Evolutionary conservation across 2,113 vertebrate genomes (phyloP), one percentile per base, ranked within the genome.

Genomic region (Pungitius pungitius): DNA sequence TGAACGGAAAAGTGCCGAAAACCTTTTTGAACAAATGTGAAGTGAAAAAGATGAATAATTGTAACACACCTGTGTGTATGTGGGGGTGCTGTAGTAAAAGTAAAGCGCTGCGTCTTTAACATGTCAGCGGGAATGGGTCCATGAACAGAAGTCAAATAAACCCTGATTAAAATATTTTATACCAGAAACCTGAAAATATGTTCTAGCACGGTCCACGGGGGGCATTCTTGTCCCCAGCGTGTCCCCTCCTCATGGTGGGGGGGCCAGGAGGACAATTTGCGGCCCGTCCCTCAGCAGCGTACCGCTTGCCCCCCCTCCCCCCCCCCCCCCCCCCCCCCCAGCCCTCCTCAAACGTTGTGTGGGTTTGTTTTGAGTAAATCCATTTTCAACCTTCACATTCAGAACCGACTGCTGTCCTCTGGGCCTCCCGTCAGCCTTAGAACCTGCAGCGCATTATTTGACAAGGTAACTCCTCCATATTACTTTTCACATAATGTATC

Each of bases 331-430:
- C 75, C 27, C 22, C 26, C 27, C 62, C 54, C 37, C 35, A 39
- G 55, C 55, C 63, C 59, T 86, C 82, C 81, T 78, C n/a, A 78
- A 87, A 81, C 78, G 63, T 60, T 92, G 85, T 93, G 78, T 93
- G 78, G 90, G 81, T 87, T 90, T 92, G 80, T 91, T 89, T 91
- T 91, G 84, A 91, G 91, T 90, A 92, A 91, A 90, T 85, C 87
- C 87, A 82, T 92, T 91, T 76, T 92, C 81, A 92, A 91, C 91
- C 92, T 93, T 87, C 90, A 93, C 90, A 93, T 93, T 93, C 93
- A 95, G 94, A 95, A 94, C 87, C 94, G 93, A 61, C 92, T 94
- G 92, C 93, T 95, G 93, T 95, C 93, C 81, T 94, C 93, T 82
- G 94, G 92, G 90, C 93, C 94, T 85, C 93, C 93, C 73, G 91